Conservation (phyloP, 2,888 invertebrate genomes). For the Teinopalpus imperialis region DNA sequence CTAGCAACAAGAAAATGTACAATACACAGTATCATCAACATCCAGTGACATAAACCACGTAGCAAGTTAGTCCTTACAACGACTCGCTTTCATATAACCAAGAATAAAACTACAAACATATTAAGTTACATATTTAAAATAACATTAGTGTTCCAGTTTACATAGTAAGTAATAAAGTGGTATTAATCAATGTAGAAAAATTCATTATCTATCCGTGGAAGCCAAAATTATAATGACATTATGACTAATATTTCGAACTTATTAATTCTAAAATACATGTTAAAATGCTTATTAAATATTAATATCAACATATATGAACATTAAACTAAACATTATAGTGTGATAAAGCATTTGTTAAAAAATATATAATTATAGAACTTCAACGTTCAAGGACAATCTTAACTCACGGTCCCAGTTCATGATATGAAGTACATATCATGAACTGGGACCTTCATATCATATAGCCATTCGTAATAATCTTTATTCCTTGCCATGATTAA, state of each 20-base stretch:
- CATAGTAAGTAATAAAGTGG: constrained; percentile 17
- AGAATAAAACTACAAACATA: constrained; percentile 20
- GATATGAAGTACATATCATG: constrained; percentile 4
- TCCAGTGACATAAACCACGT: constrained; percentile 33
- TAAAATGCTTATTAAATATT: constrained; percentile 56
- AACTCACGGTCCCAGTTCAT: constrained; percentile 8
- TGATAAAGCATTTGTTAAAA: constrained; percentile 58
- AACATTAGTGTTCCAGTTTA: constrained; percentile 36
- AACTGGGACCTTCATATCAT: too few species aligned
- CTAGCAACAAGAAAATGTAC: constrained; percentile 76
- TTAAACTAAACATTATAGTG: constrained; percentile 46
- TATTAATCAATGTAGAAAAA: constrained; percentile 25
- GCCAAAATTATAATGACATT: constrained; percentile 41
- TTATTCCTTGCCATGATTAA: neutral
- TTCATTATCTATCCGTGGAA: constrained; percentile 42
- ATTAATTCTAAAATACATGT: constrained; percentile 47
- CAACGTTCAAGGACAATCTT: constrained; percentile 20
- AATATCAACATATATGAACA: constrained; percentile 50
- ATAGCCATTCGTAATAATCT: constrained; percentile 8
- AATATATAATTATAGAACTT: constrained; percentile 29
- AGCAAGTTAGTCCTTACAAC: constrained; percentile 24
- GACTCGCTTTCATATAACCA: constrained; percentile 6
- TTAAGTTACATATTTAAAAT: constrained; percentile 32
- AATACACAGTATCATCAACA: constrained; percentile 35
- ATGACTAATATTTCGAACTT: constrained; percentile 28